These are phyloP conservation scores for Drosophila hamatofila DNA, from an alignment of 2,888 invertebrate species.

Conservation along the genomic window DNA sequence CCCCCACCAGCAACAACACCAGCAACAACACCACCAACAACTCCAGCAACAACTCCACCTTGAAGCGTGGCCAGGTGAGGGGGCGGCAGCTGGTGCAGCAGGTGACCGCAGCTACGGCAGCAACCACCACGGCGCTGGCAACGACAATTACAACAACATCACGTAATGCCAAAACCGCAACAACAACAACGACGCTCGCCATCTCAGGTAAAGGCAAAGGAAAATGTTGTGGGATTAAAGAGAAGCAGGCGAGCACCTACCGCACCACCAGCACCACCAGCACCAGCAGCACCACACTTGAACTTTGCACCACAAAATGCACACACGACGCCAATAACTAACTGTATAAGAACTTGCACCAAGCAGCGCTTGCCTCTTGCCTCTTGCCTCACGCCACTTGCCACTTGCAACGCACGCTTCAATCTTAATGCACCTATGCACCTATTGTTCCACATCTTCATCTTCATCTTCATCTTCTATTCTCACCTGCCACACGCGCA, in stretches of 20 bases:
- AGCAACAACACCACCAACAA: conserved; percentile 35
- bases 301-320: conserved; percentile 64
- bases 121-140: conserved; percentile 70
- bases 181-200: conserved; percentile 75
- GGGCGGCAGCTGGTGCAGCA: conserved; percentile 30
- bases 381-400: conserved; percentile 13
- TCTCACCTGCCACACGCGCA: not conserved
- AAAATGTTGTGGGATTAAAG: conserved; percentile 30
- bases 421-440: conserved; percentile 48
- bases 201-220: conserved; percentile 68
- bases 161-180: conserved; percentile 74
- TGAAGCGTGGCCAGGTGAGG: conserved; percentile 55
- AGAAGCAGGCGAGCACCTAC: conserved; percentile 10
- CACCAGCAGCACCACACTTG: conserved; percentile 43
- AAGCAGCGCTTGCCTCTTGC: conserved; percentile 29
- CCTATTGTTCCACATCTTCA: conserved; percentile 30
- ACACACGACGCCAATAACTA: conserved; percentile 54
- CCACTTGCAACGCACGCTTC: conserved; percentile 31
- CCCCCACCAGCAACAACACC: conserved; percentile 54
- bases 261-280: not conserved
- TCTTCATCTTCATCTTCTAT: not conserved
- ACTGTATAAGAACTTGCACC: conserved; percentile 35
- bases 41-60: conserved; percentile 59
- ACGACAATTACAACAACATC: conserved; percentile 76
- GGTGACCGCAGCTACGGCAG: conserved; percentile 75